Base-by-base conservation (phyloP, 2,888 invertebrate species). In the Diarsia dahlii region DNA sequence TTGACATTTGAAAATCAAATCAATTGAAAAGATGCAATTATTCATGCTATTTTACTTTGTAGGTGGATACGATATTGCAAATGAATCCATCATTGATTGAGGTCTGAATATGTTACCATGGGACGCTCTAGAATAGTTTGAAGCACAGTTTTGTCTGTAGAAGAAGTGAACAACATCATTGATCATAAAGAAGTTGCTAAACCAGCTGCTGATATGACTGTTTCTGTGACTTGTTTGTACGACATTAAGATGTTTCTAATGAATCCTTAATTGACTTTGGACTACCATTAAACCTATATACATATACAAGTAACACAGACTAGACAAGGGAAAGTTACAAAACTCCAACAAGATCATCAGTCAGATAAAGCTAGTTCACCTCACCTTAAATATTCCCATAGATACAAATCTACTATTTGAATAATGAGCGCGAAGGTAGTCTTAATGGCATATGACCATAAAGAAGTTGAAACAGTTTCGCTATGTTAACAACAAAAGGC, bases 1-100 rank as follows among this genome's bases (percentile, higher is more conserved):
- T 76, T 80, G 65, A 52, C 86, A 92, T 93, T 92, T 92, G 89
- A 90, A 92, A 93, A 93, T 82, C 91, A 92, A 93, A 93, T 91
- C 73, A 60, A 86, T 85, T 81, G 87, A 84, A 67, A 73, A 75
- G 23, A 88, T 86, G 80, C 78, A 84, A 84, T 85, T 89, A 91
- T 91, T 85, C 89, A 90, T 90, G 90, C 89, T 89, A 87, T 81
- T 79, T 87, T 84, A 80, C 76, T 84, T 70, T 64, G 69, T 74
- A 90, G 75, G 81, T 86, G 87, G 89, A 90, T 87, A 80, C 67
- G 73, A 69, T 84, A 77, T 82, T 69, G 78, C 66, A 81, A 84
- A 81, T 86, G 75, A 66, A 82, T 87, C 64, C 78, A 82, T 82
- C 34, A 72, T 66, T 87, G 74, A 83, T 85, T 85, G 80, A 79